Percentiles rank a stretch among this genome's conserved stretches.
Evolutionary conservation across 2,888 invertebrate species (phyloP).

Genomic region (Amaurobius ferox): DNA sequence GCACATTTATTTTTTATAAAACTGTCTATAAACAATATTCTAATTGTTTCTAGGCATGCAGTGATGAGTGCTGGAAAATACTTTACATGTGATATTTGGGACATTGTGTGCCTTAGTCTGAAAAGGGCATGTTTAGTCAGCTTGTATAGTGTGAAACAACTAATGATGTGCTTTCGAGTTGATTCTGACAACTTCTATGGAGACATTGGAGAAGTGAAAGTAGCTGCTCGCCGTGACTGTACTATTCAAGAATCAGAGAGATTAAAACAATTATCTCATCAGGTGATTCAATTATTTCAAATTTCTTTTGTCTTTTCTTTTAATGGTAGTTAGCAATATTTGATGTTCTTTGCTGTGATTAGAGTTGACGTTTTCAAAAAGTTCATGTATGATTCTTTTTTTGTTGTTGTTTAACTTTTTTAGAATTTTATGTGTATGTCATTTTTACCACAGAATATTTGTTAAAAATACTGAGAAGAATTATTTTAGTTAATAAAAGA

Average conservation of each 20-base stretch:
- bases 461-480: no score
- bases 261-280: slow-evolving; percentile 91
- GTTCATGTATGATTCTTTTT: no score
- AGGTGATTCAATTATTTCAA: slow-evolving; percentile 86
- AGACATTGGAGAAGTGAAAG: slow-evolving; percentile 89
- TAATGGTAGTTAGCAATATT: no score
- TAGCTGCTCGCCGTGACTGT: slow-evolving; percentile 92
- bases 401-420: no score
- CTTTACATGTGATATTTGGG: slow-evolving; percentile 90
- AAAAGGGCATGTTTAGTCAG: slow-evolving; percentile 88
- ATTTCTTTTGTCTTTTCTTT: no score
- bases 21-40: no score
- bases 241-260: slow-evolving; percentile 89
- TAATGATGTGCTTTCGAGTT: slow-evolving; percentile 92
- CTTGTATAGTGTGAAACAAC: slow-evolving; percentile 89
- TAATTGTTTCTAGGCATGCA: slow-evolving; percentile 76
- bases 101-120: slow-evolving; percentile 87
- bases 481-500: no score
- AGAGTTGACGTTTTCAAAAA: no score
- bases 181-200: slow-evolving; percentile 97
- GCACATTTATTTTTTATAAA: no score
- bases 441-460: no score
- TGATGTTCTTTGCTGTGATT: no score
- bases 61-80: slow-evolving; percentile 86
- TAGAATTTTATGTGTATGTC: no score